Evolutionary conservation across 2,113 vertebrate genomes (phyloP).

Genomic region (Paradoxurus hermaphroditus): DNA sequence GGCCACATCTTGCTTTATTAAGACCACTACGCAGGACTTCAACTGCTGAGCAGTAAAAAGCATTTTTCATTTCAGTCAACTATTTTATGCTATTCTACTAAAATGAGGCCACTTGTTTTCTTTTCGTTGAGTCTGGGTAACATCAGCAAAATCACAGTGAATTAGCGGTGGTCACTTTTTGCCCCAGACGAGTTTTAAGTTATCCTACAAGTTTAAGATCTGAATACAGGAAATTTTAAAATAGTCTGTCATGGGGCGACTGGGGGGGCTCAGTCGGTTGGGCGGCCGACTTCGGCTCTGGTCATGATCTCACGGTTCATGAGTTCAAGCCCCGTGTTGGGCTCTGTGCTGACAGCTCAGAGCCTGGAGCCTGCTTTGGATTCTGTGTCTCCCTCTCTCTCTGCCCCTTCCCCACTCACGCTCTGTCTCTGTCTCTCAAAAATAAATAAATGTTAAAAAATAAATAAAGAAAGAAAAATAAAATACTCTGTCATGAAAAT

Average conservation of each 20-base stretch:
- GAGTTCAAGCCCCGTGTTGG: no score
- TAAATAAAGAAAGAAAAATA: no score
- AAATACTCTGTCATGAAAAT: neutral
- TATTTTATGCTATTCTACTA: neutral
- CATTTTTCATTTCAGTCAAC: conserved; percentile 5
- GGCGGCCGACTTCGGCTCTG: no score
- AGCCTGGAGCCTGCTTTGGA: no score
- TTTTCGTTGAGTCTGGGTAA: neutral
- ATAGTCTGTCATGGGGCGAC: neutral
- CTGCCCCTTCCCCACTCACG: no score
- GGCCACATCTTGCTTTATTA: neutral
- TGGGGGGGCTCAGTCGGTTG: no score
- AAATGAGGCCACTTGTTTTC: neutral
- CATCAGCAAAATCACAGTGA: neutral
- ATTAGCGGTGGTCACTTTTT: neutral
- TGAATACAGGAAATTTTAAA: neutral
- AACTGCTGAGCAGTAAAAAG: neutral
- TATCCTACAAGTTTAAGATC: neutral
- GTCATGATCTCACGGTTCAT: no score
- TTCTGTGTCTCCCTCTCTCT: no score
- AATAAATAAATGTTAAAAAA: no score
- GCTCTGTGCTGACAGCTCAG: no score
- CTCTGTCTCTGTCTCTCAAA: no score
- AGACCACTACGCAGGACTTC: neutral
- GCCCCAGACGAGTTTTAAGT: conserved; percentile 4